Conservation (phyloP, 2,797 vertebrate genomes). For the Poliocrania exsul region DNA sequence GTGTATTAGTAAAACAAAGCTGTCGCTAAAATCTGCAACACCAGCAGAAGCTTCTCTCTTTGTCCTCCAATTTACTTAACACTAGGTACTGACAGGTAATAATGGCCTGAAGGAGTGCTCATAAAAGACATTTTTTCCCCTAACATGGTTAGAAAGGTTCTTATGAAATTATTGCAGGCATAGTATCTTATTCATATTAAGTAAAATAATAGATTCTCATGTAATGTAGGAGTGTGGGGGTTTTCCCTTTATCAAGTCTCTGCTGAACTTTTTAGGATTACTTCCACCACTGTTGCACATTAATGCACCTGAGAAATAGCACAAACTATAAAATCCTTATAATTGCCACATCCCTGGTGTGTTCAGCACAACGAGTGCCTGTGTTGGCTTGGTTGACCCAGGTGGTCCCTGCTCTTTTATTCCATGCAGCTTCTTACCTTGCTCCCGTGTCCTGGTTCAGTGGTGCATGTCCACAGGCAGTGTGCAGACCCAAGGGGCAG, state of each 20-base stretch:
- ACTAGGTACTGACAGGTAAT: neutral
- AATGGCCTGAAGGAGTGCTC: constrained; percentile 8
- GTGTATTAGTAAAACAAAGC: neutral
- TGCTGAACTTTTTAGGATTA: neutral
- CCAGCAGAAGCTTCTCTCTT: neutral
- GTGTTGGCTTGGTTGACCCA: neutral
- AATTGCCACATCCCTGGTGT: neutral
- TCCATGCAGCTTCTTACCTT: neutral
- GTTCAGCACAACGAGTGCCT: neutral
- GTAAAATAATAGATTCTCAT: neutral
- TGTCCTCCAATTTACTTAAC: neutral
- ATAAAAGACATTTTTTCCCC: neutral
- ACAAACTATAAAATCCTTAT: neutral
- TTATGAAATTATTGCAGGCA: neutral
- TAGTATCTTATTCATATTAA: neutral
- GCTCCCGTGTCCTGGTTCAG: neutral
- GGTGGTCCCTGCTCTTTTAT: neutral
- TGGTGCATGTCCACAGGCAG: accelerated
- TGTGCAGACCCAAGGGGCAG: neutral
- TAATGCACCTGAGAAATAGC: neutral
- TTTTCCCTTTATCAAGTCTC: neutral
- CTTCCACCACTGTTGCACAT: neutral
- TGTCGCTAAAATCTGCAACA: neutral
- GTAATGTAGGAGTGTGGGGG: neutral
- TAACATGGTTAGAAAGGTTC: neutral